phyloP scores from a whole-genome alignment of 2,797 vertebrate species.

The Eptatretus atami region DNA sequence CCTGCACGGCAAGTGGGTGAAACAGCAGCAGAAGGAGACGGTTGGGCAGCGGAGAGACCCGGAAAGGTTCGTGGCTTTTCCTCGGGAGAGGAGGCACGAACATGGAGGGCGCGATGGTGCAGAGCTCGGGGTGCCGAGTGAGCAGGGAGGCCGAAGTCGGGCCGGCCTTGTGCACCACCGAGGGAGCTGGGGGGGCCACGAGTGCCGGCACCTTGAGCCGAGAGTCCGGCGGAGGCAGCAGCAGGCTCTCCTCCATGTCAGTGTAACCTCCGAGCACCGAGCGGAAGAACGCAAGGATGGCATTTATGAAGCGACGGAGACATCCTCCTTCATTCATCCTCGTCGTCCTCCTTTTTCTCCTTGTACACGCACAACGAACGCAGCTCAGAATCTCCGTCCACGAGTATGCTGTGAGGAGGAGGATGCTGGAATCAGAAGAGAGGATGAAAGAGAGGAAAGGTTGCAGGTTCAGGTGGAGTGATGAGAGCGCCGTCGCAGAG shows the following conservation, averaged over 20 bases:
- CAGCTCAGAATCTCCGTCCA: no score
- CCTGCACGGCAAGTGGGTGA: background rate
- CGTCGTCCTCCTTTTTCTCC: no score
- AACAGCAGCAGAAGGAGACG: background rate
- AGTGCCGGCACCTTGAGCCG: background rate
- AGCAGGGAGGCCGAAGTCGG: no score
- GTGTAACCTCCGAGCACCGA: slow-evolving; percentile 5
- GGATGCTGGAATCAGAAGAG: no score
- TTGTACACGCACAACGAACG: no score
- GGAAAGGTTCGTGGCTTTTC: background rate
- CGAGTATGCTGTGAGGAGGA: no score
- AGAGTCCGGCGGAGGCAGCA: background rate
- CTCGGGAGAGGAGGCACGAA: background rate
- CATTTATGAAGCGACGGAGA: background rate
- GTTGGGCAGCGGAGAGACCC: background rate
- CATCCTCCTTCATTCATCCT: background rate
- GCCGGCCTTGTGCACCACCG: no score
- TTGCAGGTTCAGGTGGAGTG: background rate
- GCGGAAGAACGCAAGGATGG: background rate
- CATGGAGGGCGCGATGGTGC: background rate
- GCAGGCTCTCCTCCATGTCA: background rate
- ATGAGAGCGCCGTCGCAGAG: background rate
- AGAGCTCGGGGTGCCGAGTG: no score
- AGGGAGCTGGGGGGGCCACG: background rate
- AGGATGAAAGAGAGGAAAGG: background rate